phyloP scores from a whole-genome alignment of 2,113 vertebrate species.

The Brachypteracias leptosomus region DNA sequence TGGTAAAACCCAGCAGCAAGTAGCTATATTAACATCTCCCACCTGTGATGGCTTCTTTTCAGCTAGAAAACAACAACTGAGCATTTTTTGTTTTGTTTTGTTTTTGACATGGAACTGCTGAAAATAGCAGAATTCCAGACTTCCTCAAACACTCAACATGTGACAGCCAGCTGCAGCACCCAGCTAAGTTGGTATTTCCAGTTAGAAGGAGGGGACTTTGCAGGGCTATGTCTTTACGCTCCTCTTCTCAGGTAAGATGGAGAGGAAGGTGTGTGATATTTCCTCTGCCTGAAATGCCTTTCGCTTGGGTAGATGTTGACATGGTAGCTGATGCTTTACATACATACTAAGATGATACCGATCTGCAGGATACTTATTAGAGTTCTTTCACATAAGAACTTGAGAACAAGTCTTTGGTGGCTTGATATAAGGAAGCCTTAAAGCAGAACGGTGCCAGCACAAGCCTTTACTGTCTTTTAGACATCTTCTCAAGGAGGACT shows the following conservation, averaged over 20 bases:
- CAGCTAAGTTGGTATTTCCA: neutral
- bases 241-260: neutral
- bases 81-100: neutral
- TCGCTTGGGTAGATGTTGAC: neutral
- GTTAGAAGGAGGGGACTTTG: neutral
- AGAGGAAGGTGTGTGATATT: neutral
- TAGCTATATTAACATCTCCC: neutral
- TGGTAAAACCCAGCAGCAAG: neutral
- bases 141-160: neutral
- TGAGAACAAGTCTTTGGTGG: neutral
- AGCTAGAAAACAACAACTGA: neutral
- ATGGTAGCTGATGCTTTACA: neutral
- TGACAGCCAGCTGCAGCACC: neutral
- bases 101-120: neutral
- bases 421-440: neutral
- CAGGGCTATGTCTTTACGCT: neutral
- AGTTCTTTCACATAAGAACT: neutral
- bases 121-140: slow-evolving; percentile 13
- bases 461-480: neutral
- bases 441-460: rapidly evolving
- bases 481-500: neutral
- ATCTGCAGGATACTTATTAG: neutral
- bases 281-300: neutral
- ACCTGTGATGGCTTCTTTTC: neutral
- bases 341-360: neutral